Conservation (phyloP, 2,888 invertebrate species). For the Cataglyphis livida region DNA sequence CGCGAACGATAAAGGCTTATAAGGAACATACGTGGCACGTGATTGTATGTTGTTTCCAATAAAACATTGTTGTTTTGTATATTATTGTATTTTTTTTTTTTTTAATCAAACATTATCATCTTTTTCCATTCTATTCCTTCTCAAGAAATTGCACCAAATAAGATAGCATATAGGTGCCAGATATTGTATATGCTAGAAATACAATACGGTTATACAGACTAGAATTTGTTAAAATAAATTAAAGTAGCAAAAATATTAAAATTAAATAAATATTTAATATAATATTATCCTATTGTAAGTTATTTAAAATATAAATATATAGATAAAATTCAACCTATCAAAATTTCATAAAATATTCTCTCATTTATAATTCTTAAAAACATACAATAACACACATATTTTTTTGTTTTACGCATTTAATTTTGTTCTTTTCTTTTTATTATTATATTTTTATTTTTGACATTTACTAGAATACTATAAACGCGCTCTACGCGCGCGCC, state of each 20-base stretch:
- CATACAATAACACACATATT: neutral
- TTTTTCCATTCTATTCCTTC: neutral
- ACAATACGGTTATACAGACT: neutral
- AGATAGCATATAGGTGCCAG: neutral
- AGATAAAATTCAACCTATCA: neutral
- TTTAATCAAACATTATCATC: neutral
- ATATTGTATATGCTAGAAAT: neutral
- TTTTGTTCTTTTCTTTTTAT: neutral
- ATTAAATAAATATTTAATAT: neutral
- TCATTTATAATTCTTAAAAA: neutral
- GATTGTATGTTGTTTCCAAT: slow-evolving; percentile 82
- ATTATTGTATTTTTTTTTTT: slow-evolving; percentile 26
- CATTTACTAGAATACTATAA: too few relatives aligned
- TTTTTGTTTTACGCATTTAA: neutral
- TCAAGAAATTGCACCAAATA: neutral
- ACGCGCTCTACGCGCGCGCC: too few relatives aligned
- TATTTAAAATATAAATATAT: neutral
- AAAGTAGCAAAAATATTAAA: neutral
- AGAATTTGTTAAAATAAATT: neutral
- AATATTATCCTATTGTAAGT: neutral
- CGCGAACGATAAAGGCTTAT: slow-evolving; percentile 68
- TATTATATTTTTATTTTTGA: neutral
- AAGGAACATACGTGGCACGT: slow-evolving; percentile 75
- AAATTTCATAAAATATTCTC: too few relatives aligned
- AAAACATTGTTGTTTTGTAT: slow-evolving; percentile 83